Evolutionary conservation across 2,113 vertebrate genomes (phyloP).

Genomic region (Ceratotherium simum): DNA sequence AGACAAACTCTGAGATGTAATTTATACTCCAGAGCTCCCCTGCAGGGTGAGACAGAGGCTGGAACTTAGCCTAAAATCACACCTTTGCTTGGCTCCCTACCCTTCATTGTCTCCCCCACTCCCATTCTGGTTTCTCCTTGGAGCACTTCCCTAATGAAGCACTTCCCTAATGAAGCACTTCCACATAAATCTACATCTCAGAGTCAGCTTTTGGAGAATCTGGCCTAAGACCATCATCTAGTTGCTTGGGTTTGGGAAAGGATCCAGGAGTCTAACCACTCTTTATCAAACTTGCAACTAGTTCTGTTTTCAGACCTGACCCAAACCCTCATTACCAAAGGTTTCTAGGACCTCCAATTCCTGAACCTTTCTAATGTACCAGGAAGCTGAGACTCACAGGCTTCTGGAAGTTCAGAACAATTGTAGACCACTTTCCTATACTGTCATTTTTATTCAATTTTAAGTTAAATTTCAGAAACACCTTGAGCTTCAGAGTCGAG

Average conservation of each 20-base stretch:
- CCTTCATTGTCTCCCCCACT: not conserved
- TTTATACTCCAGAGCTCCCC: not conserved
- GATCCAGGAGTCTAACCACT: not conserved
- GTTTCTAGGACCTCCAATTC: not conserved
- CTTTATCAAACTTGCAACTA: conserved; percentile 4
- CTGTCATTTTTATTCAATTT: conserved; percentile 30
- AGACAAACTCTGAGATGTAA: not conserved
- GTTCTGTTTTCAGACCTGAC: not conserved
- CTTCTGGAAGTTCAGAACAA: not conserved
- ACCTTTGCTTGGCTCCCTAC: not conserved
- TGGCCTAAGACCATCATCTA: not conserved
- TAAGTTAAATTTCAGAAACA: conserved; percentile 23
- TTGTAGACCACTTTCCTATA: not conserved
- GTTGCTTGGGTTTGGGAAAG: not conserved
- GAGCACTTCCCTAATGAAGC: not conserved
- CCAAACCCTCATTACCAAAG: not conserved
- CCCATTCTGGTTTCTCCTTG: not conserved
- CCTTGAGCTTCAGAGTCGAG: not conserved
- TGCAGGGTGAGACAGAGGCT: not conserved
- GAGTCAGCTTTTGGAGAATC: not conserved
- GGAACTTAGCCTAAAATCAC: not conserved
- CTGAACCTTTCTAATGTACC: not conserved
- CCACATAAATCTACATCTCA: not conserved
- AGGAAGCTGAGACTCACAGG: not conserved
- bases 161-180: not conserved